phyloP scores from a whole-genome alignment of 2,888 invertebrate genomes.

The Vannuccia rotundouncinata region DNA sequence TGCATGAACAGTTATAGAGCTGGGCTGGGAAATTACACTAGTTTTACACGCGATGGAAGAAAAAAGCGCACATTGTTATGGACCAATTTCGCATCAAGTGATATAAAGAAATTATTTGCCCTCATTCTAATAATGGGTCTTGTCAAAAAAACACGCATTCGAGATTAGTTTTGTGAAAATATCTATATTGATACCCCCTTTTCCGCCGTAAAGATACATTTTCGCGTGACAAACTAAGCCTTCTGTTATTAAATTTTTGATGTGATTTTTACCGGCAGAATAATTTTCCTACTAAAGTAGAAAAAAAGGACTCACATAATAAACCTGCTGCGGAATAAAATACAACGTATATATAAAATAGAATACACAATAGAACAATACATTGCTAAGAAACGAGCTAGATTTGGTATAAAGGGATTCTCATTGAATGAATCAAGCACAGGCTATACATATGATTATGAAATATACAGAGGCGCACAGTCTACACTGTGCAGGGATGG shows the following conservation, averaged over 20 bases:
- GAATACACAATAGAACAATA: not conserved
- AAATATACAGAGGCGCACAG: not conserved
- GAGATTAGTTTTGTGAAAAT: not conserved
- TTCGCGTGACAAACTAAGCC: not conserved
- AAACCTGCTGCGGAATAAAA: not conserved
- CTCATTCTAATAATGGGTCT: not conserved
- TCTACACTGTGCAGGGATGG: too few species aligned
- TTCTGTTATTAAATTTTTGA: not conserved
- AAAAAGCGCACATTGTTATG: not conserved
- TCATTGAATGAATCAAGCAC: conserved; percentile 2
- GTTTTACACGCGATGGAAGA: not conserved
- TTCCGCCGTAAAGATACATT: not conserved
- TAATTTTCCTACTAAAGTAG: not conserved
- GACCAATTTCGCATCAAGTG: not conserved
- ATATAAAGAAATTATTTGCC: not conserved
- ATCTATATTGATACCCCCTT: not conserved
- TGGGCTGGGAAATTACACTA: too few species aligned
- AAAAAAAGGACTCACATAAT: not conserved
- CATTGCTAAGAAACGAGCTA: conserved; percentile 19
- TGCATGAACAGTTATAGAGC: too few species aligned
- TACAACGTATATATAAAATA: not conserved
- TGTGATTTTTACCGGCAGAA: not conserved
- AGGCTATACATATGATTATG: conserved; percentile 22
- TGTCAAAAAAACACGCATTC: not conserved
- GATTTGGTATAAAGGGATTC: conserved; percentile 30